phyloP scores from a whole-genome alignment of 2,113 vertebrate genomes.

The Phalacrocorax brasilianus region DNA sequence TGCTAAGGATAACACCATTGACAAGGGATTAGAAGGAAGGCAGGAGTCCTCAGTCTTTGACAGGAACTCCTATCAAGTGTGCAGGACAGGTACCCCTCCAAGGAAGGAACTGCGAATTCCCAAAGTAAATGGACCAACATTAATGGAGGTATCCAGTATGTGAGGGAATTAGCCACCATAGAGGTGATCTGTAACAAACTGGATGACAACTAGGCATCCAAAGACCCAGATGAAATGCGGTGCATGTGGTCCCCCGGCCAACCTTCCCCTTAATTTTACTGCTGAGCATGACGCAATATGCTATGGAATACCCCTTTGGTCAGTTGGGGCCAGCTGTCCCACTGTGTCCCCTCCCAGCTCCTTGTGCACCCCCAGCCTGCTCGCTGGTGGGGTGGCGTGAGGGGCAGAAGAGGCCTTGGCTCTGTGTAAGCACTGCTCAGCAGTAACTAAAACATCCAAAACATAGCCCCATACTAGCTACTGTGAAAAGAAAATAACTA shows the following conservation, averaged over 20 bases:
- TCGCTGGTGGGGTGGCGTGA: fast-evolving
- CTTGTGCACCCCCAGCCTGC: not conserved
- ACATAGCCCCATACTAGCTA: not conserved
- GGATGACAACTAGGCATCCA: not conserved
- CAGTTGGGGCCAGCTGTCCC: not conserved
- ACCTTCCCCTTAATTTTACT: not conserved
- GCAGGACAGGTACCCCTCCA: not conserved
- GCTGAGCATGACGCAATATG: fast-evolving
- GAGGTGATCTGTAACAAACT: not conserved
- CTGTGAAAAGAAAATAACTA: not conserved
- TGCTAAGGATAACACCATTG: not conserved
- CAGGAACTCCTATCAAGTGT: not conserved
- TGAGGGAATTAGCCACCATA: not conserved
- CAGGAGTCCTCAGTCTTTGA: not conserved
- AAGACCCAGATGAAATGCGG: not conserved
- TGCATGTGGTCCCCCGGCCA: fast-evolving
- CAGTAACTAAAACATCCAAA: not conserved
- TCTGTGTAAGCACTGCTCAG: not conserved
- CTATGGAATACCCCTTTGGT: no score
- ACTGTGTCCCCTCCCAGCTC: not conserved
- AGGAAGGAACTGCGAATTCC: not conserved
- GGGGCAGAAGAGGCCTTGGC: not conserved
- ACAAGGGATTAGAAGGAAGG: not conserved
- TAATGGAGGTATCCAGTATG: not conserved
- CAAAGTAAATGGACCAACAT: not conserved